phyloP scores from a whole-genome alignment of 2,888 invertebrate species.

The Furcula furcula region DNA sequence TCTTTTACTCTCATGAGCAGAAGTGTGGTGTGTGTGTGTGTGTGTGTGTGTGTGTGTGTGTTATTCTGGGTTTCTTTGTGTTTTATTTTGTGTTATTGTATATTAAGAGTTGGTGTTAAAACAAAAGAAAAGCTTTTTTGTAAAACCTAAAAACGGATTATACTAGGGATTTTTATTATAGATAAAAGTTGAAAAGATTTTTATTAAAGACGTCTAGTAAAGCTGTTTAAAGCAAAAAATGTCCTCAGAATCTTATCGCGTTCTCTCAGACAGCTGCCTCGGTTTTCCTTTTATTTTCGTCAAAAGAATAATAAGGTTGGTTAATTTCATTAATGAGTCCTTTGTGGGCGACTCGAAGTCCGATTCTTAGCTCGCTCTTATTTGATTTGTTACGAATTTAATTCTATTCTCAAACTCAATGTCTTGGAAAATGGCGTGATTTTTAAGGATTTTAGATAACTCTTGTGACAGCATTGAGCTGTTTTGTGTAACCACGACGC shows the following conservation, averaged over 20 bases:
- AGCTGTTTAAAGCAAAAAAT: constrained; percentile 10
- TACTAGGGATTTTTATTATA: too few relatives aligned
- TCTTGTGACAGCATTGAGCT: too few relatives aligned
- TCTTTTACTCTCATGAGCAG: too few relatives aligned
- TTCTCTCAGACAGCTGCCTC: constrained; percentile 11
- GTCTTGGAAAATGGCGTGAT: constrained; percentile 15
- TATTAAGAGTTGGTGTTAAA: too few relatives aligned
- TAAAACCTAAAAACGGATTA: too few relatives aligned
- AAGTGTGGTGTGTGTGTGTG: too few relatives aligned
- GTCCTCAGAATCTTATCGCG: constrained; percentile 18
- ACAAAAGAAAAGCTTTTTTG: too few relatives aligned
- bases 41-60: too few relatives aligned
- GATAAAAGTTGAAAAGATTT: background rate
- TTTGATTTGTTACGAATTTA: constrained; percentile 52
- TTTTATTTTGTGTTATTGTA: too few relatives aligned
- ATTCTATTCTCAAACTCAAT: constrained; percentile 25
- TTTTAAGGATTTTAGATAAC: constrained; percentile 18
- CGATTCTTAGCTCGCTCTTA: constrained; percentile 33
- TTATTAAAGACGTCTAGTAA: background rate
- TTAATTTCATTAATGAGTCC: constrained; percentile 64
- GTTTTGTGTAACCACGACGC: too few relatives aligned
- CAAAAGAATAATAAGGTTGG: constrained; percentile 63
- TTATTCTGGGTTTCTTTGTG: too few relatives aligned
- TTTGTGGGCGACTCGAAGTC: constrained; percentile 44
- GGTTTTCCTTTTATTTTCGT: constrained; percentile 22